These are phyloP conservation scores for Dromiciops gliroides DNA, from an alignment of 2,113 vertebrate genomes.

Conservation along the genomic window DNA sequence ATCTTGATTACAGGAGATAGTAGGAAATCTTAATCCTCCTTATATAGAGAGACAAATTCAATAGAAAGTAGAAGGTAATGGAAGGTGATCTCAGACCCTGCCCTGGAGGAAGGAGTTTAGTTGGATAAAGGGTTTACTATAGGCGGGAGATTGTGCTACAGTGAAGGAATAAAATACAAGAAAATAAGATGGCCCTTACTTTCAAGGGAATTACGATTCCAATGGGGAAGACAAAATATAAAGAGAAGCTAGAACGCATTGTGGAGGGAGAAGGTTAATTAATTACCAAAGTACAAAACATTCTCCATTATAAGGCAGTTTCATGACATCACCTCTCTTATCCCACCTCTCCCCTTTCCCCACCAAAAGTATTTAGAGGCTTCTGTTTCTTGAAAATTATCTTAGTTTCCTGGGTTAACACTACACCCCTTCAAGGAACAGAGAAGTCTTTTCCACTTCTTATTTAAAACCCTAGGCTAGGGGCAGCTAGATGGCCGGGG, in stretches of 20 bases:
- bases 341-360: neutral
- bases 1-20: neutral
- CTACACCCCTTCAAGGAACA: neutral
- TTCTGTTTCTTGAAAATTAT: neutral
- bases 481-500: too few species aligned
- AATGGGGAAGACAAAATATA: neutral
- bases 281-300: neutral
- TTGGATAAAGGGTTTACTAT: neutral
- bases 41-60: neutral
- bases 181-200: neutral
- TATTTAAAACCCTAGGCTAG: neutral
- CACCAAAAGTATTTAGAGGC: neutral
- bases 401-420: constrained; percentile 39
- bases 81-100: neutral
- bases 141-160: neutral
- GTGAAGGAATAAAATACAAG: neutral
- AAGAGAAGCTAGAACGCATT: neutral
- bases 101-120: neutral
- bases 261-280: neutral
- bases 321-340: neutral
- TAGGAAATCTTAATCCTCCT: neutral
- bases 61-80: neutral
- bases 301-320: neutral
- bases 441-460: constrained; percentile 22
- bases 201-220: neutral